Percentiles rank a stretch among this genome's conserved stretches.
phyloP scores from a whole-genome alignment of 2,113 vertebrate species.

The Engystomops pustulosus region DNA sequence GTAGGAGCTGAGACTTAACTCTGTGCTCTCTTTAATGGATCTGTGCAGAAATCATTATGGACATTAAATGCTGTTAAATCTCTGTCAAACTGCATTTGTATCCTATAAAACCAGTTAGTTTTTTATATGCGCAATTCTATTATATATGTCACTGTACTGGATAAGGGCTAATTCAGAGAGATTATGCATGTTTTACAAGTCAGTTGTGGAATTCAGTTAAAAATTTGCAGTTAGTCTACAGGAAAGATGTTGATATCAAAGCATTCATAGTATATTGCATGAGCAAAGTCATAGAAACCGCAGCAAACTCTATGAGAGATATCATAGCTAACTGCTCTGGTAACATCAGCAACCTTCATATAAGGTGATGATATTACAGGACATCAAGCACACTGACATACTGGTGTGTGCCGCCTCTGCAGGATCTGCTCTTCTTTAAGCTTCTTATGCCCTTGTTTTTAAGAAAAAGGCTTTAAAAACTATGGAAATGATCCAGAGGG shows the following conservation, averaged over 20 bases:
- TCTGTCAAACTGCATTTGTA: not conserved
- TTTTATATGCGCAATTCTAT: not conserved
- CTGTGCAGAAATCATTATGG: not conserved
- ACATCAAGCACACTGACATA: no score
- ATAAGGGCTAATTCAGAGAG: not conserved
- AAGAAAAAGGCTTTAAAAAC: no score
- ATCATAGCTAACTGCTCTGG: no score
- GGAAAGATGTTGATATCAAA: not conserved
- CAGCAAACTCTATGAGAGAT: no score
- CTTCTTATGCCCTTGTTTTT: no score
- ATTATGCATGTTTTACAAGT: not conserved
- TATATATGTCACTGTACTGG: not conserved
- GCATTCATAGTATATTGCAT: not conserved
- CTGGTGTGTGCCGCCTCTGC: no score
- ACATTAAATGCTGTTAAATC: not conserved
- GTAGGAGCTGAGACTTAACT: conserved; percentile 42
- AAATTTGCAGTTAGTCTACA: not conserved
- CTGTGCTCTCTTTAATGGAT: conserved; percentile 15
- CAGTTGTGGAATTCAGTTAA: not conserved
- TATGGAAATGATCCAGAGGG: no score
- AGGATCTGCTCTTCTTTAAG: no score
- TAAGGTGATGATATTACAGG: no score
- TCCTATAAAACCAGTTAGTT: not conserved
- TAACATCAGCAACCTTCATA: no score
- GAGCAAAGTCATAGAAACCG: no score